Percentiles rank a stretch among this genome's conserved stretches.
Conservation (phyloP, 1,140 invertebrate genomes). For the Trypoxylus dichotomus region DNA sequence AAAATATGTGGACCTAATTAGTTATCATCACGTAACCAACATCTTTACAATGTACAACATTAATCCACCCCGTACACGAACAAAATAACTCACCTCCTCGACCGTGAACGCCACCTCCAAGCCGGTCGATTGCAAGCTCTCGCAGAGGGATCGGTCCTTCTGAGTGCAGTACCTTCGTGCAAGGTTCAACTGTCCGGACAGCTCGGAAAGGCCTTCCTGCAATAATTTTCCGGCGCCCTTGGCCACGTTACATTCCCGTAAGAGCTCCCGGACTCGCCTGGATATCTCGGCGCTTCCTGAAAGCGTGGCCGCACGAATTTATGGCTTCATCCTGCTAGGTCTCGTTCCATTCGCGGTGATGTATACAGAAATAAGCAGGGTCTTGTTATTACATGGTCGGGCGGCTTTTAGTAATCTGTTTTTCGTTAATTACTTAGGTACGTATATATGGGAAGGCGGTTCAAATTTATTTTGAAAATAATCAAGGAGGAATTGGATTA, state of each 20-base stretch:
- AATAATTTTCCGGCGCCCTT: not conserved
- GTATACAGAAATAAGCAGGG: not conserved
- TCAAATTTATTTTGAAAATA: not conserved
- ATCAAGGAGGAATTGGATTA: not conserved
- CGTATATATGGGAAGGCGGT: not conserved
- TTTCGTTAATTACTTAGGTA: not conserved
- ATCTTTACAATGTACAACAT: too few relatives aligned
- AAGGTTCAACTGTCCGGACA: not conserved
- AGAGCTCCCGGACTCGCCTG: not conserved
- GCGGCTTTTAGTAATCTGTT: not conserved
- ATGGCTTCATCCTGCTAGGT: not conserved
- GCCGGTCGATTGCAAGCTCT: not conserved
- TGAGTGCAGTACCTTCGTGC: not conserved
- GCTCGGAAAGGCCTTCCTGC: not conserved
- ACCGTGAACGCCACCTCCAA: not conserved
- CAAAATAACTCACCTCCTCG: conserved; percentile 3
- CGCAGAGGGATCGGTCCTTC: not conserved
- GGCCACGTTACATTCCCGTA: not conserved
- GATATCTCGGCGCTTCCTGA: not conserved
- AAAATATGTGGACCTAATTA: too few relatives aligned
- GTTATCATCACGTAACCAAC: too few relatives aligned
- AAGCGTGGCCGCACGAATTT: not conserved
- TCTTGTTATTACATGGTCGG: not conserved
- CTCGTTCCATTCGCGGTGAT: not conserved
- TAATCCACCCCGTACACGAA: too few relatives aligned